Conservation (phyloP, 2,888 invertebrate genomes). For the Frankliniella fusca region DNA sequence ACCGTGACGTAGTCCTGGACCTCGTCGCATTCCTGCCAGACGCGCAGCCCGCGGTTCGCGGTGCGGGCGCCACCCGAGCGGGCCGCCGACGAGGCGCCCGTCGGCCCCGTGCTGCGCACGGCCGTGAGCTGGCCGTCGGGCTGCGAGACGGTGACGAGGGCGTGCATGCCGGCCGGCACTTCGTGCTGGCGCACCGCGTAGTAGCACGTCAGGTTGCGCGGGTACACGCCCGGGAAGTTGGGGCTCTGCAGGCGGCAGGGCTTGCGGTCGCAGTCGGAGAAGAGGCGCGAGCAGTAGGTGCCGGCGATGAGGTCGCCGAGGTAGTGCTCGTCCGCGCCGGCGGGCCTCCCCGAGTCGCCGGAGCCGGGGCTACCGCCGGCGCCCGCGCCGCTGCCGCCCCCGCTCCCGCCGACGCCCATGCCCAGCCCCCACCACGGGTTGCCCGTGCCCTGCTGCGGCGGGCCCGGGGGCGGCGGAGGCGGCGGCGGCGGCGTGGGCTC, state of each 20-base stretch:
- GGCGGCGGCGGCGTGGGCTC: neutral
- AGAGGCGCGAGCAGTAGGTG: slow-evolving; percentile 87
- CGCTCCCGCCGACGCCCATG: neutral
- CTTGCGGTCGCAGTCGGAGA: slow-evolving; percentile 87
- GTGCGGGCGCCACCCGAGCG: neutral
- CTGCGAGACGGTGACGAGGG: slow-evolving; percentile 79
- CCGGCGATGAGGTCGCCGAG: slow-evolving; percentile 84
- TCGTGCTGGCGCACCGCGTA: slow-evolving; percentile 82
- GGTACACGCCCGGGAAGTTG: slow-evolving; percentile 89
- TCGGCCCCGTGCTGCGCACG: slow-evolving; percentile 7
- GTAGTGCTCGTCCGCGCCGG: slow-evolving; percentile 54
- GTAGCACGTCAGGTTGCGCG: slow-evolving; percentile 89
- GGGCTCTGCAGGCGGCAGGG: slow-evolving; percentile 86
- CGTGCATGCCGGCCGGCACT: slow-evolving; percentile 81
- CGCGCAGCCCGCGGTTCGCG: slow-evolving; percentile 46
- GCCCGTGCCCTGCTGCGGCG: neutral
- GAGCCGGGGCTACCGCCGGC: neutral
- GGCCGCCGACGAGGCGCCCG: neutral
- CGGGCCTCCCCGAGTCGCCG: neutral
- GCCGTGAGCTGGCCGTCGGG: slow-evolving; percentile 70
- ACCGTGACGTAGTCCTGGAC: slow-evolving; percentile 83
- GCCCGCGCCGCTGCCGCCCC: neutral
- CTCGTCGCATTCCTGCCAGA: slow-evolving; percentile 83
- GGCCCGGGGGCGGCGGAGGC: neutral
- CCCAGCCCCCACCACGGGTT: neutral